These are phyloP conservation scores for Lycaena phlaeas DNA, from an alignment of 2,888 invertebrate species.

Conservation along the genomic window DNA sequence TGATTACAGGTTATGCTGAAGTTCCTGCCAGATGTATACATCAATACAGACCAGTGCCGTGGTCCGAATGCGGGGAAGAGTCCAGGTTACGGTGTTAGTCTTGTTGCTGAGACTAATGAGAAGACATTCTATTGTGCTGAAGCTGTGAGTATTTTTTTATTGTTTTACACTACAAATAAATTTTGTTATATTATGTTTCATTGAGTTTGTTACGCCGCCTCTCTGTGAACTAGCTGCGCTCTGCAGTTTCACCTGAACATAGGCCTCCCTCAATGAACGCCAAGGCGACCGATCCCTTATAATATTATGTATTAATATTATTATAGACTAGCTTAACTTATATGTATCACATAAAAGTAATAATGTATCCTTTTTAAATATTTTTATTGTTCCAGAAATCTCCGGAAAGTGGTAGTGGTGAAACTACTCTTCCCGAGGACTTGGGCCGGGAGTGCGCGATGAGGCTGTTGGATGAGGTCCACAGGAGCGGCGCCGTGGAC, in stretches of 20 bases:
- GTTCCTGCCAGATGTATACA: slow-evolving; percentile 95
- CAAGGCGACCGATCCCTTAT: too few species aligned
- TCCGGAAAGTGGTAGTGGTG: slow-evolving; percentile 51
- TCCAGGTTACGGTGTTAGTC: slow-evolving; percentile 91
- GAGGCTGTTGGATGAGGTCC: slow-evolving; percentile 90
- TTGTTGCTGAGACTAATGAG: slow-evolving; percentile 93
- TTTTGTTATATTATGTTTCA: too few species aligned
- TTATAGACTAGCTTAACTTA: too few species aligned
- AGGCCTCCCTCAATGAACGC: too few species aligned
- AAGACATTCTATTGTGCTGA: slow-evolving; percentile 82
- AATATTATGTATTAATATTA: too few species aligned
- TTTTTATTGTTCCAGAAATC: slow-evolving; percentile 42
- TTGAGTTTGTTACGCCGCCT: too few species aligned
- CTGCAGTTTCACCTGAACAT: too few species aligned
- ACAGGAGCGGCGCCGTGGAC: slow-evolving; percentile 92
- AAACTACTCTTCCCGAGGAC: slow-evolving; percentile 90
- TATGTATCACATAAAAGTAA: too few species aligned
- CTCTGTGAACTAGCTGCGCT: too few species aligned
- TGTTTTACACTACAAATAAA: too few species aligned
- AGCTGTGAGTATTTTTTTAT: slow-evolving; percentile 47
- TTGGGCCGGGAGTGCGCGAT: slow-evolving; percentile 88
- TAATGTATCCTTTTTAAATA: background rate
- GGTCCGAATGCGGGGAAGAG: slow-evolving; percentile 92
- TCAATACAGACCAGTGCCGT: slow-evolving; percentile 93
- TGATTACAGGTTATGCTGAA: slow-evolving; percentile 79